Evolutionary conservation across 1,140 invertebrate species (phyloP).

Genomic region (Lordiphosa clarofinis): DNA sequence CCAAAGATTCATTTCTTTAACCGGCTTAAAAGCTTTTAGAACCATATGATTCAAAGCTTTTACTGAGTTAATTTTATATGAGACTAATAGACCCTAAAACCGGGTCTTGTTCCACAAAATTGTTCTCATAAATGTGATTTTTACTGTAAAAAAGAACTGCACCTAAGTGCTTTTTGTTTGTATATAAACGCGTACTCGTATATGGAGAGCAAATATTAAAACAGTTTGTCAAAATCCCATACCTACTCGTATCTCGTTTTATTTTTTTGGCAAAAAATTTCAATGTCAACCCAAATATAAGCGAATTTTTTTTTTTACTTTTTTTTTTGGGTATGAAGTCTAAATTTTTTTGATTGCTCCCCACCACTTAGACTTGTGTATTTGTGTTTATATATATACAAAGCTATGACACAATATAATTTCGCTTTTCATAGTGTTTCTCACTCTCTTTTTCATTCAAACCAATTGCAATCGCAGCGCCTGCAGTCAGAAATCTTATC

Average conservation of each 20-base stretch:
- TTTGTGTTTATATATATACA: conserved; percentile 34
- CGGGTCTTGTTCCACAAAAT: too few species aligned
- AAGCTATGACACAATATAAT: conserved; percentile 61
- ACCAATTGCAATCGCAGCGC: conserved; percentile 47
- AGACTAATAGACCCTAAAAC: too few species aligned
- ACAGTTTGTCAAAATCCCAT: conserved; percentile 51
- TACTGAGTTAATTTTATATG: too few species aligned
- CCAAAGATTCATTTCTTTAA: too few species aligned
- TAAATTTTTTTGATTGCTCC: conserved; percentile 32
- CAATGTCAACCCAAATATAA: conserved; percentile 61
- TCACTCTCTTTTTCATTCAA: not conserved
- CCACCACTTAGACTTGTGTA: conserved; percentile 14
- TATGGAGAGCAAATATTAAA: conserved; percentile 51
- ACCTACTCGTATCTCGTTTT: conserved; percentile 37
- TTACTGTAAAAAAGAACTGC: conserved; percentile 1
- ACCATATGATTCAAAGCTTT: too few species aligned
- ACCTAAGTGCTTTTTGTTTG: conserved; percentile 1
- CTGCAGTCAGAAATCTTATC: conserved; percentile 68
- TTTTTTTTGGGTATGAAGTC: conserved; percentile 16
- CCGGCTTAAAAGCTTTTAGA: too few species aligned
- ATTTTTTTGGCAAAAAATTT: conserved; percentile 36
- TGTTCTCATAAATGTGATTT: not conserved
- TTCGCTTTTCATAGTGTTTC: conserved; percentile 17
- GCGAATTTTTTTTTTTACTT: conserved; percentile 25
- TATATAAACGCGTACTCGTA: not conserved